These are phyloP conservation scores for Marisa cornuarietis DNA, from an alignment of 1,140 invertebrate species.

Conservation along the genomic window DNA sequence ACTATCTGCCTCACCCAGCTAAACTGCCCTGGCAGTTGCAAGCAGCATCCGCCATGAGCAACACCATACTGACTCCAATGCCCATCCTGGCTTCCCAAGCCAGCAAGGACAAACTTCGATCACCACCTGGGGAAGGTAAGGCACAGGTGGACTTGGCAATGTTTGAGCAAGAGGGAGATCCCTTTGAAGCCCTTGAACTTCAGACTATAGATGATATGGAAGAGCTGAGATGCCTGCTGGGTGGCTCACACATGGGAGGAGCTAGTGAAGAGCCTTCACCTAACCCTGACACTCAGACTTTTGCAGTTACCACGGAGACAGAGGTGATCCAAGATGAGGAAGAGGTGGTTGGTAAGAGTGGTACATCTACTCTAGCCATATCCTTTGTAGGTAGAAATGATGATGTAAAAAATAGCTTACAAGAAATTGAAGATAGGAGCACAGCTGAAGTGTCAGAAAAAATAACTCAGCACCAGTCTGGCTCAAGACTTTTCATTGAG, in stretches of 20 bases:
- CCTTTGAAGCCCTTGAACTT: constrained; percentile 52
- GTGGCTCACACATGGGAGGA: constrained; percentile 6
- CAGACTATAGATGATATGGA: constrained; percentile 53
- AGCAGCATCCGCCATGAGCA: constrained; percentile 31
- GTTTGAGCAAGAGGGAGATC: constrained; percentile 54
- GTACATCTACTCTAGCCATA: no score
- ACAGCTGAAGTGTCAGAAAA: no score
- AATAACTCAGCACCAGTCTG: no score
- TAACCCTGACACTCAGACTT: constrained; percentile 1
- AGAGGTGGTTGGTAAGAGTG: no score
- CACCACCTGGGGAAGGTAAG: not conserved
- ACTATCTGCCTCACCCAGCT: not conserved
- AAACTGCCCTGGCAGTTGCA: constrained; percentile 18
- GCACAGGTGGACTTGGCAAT: constrained; percentile 41
- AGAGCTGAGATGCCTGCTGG: constrained; percentile 43
- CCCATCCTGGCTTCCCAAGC: constrained; percentile 19
- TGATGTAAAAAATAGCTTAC: no score
- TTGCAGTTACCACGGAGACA: no score
- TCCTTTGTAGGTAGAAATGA: no score
- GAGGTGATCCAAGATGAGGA: no score
- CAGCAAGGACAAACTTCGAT: constrained; percentile 9
- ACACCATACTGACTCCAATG: constrained; percentile 43
- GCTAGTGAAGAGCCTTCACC: constrained; percentile 17
- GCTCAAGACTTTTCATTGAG: not conserved
- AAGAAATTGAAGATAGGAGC: no score